Percentiles rank a stretch among this genome's conserved stretches.
phyloP scores from a whole-genome alignment of 2,797 vertebrate genomes.

The Rachycentron canadum region DNA sequence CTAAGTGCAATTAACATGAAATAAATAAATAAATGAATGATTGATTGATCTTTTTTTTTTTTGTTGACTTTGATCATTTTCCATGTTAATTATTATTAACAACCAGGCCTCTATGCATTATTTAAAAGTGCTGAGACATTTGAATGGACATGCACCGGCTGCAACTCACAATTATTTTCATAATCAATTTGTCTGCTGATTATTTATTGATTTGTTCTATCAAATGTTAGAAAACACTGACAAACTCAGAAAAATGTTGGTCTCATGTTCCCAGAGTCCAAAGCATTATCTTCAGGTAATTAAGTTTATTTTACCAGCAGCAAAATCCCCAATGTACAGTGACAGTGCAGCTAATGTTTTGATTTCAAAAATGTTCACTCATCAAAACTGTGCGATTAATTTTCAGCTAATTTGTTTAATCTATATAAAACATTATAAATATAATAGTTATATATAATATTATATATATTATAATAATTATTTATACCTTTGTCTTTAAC shows the following conservation, averaged over 20 bases:
- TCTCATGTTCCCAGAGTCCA: background rate
- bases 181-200: background rate
- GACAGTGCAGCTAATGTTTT: too few species aligned
- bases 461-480: background rate
- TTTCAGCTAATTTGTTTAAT: constrained; percentile 1
- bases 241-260: background rate
- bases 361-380: background rate
- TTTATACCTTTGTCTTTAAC: background rate
- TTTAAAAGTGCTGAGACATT: constrained; percentile 1
- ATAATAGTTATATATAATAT: background rate
- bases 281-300: background rate
- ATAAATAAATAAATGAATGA: background rate
- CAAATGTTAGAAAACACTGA: constrained; percentile 4
- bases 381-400: background rate
- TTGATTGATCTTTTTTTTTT: background rate
- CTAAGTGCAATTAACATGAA: background rate
- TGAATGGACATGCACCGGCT: background rate
- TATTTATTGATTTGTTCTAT: background rate
- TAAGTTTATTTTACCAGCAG: background rate
- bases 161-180: background rate
- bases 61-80: background rate
- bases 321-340: background rate
- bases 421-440: background rate
- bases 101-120: background rate
- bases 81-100: background rate